These are phyloP conservation scores for Microctonus brassicae DNA, from an alignment of 2,888 invertebrate species.

Conservation along the genomic window DNA sequence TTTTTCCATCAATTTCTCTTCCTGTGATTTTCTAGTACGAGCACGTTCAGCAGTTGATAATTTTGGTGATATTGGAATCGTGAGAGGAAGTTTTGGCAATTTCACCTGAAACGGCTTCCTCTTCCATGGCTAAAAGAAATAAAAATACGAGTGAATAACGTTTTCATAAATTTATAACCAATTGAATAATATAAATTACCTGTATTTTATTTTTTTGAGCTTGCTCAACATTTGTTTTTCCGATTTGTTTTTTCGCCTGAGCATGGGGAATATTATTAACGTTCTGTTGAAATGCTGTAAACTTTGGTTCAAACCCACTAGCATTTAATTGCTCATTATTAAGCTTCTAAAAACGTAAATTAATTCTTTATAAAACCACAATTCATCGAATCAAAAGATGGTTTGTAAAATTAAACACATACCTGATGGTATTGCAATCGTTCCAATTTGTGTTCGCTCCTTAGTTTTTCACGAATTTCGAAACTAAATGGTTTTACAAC, in stretches of 20 bases:
- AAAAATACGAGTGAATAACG: not conserved
- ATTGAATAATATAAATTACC: too few relatives aligned
- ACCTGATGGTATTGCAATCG: constrained; percentile 33
- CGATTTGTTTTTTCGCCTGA: not conserved
- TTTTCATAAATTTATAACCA: too few relatives aligned
- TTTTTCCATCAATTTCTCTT: constrained; percentile 39
- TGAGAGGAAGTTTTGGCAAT: constrained; percentile 32
- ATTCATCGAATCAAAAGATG: not conserved
- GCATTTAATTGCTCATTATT: not conserved
- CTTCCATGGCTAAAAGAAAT: constrained; percentile 35
- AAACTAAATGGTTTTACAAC: constrained; percentile 46
- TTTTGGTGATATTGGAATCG: constrained; percentile 39
- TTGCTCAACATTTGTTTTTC: not conserved
- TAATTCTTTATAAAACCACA: not conserved
- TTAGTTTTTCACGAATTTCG: constrained; percentile 43
- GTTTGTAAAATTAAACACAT: not conserved
- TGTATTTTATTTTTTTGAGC: too few relatives aligned
- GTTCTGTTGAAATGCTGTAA: too few relatives aligned
- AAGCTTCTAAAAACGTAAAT: constrained; percentile 1
- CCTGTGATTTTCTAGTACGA: constrained; percentile 43
- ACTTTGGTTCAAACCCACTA: constrained; percentile 18
- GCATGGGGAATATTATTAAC: too few relatives aligned
- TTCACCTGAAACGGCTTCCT: constrained; percentile 42
- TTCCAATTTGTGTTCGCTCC: constrained; percentile 40
- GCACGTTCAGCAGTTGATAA: constrained; percentile 48